Evolutionary conservation across 2,797 vertebrate genomes (phyloP).

Genomic region (Meriones psammophilus): DNA sequence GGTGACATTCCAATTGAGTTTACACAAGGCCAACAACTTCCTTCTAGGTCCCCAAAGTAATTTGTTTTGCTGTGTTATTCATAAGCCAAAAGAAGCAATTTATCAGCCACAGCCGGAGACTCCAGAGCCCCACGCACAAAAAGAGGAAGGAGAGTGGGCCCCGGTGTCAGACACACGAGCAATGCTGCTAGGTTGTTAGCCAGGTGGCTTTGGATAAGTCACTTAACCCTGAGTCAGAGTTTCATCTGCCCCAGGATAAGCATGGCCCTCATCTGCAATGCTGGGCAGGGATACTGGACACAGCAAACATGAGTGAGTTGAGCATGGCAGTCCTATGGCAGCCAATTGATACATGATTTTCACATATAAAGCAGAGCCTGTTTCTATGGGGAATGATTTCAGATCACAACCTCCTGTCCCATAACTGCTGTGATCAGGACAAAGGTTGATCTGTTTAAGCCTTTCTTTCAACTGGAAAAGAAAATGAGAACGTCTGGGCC

Average conservation of each 20-base stretch:
- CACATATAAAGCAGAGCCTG: rapidly evolving
- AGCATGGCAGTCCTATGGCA: rapidly evolving
- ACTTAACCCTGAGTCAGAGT: neutral
- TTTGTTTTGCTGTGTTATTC: constrained; percentile 47
- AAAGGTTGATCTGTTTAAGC: neutral
- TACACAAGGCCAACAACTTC: constrained; percentile 59
- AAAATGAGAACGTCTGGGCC: neutral
- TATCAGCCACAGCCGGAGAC: neutral
- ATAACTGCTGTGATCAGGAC: neutral
- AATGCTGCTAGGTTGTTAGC: neutral
- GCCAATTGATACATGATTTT: neutral
- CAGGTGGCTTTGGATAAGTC: neutral
- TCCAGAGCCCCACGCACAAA: rapidly evolving
- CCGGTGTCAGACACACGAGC: rapidly evolving
- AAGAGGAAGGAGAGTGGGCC: rapidly evolving
- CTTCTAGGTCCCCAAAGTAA: constrained; percentile 52
- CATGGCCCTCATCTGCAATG: rapidly evolving
- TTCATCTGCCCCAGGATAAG: neutral
- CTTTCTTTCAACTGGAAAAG: neutral
- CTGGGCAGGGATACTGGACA: rapidly evolving
- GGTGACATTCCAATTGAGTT: constrained; percentile 50
- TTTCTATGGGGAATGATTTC: neutral
- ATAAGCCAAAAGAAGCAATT: constrained; percentile 51
- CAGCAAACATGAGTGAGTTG: rapidly evolving
- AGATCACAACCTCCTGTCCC: neutral